A percentile compares a stretch with the other conserved stretches of the same genome.
Conservation (phyloP, 2,797 vertebrate species). For the Alosa sapidissima region DNA sequence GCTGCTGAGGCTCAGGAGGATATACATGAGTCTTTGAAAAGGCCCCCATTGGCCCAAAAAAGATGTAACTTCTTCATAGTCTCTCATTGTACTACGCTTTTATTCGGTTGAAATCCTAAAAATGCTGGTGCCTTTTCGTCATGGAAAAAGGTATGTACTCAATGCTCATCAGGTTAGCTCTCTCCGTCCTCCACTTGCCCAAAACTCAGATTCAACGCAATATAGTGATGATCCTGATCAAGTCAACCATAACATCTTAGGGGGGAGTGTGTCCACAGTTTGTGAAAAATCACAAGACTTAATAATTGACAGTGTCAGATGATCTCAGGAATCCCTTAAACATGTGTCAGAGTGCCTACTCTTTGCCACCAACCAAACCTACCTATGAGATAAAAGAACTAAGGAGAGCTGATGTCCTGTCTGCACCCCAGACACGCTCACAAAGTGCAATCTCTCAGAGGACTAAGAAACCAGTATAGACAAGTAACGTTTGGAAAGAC, state of each 20-base stretch:
- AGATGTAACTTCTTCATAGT: conserved; percentile 40
- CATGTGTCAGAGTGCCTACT: background rate
- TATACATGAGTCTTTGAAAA: conserved; percentile 44
- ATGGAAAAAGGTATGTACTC: background rate
- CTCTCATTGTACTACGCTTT: conserved; percentile 28
- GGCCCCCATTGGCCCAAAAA: conserved; percentile 47
- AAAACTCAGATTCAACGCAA: background rate
- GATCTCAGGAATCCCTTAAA: background rate
- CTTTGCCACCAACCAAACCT: too few relatives aligned
- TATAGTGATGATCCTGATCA: background rate
- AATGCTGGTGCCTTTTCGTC: background rate
- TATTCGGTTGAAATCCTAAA: background rate
- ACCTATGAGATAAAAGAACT: too few relatives aligned
- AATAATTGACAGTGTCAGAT: background rate
- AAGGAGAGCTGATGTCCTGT: too few relatives aligned
- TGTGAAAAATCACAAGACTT: background rate
- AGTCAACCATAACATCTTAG: background rate
- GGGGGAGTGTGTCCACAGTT: background rate
- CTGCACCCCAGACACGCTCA: background rate
- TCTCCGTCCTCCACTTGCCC: background rate
- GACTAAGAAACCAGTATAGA: background rate
- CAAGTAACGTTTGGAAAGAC: background rate
- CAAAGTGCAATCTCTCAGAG: background rate
- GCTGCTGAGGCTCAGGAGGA: conserved; percentile 40
- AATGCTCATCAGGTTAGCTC: background rate